A percentile compares a stretch with the other conserved stretches of the same genome.
These are phyloP conservation scores for Sminthurinus aureus DNA, from an alignment of 2,888 invertebrate genomes.

Conservation along the genomic window DNA sequence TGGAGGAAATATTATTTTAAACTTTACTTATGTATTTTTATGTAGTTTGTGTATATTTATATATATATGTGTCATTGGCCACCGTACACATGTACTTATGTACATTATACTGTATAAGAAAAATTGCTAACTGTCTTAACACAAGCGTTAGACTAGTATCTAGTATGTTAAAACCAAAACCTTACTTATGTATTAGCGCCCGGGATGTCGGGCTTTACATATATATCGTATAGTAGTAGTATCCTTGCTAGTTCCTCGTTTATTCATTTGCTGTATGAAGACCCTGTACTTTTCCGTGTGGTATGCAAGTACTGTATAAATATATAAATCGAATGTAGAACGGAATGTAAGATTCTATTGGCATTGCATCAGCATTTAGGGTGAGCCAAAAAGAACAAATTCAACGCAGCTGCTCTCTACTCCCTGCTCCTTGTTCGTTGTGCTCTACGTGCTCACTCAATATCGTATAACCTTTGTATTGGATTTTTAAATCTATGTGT, in stretches of 20 bases:
- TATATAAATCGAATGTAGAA: slow-evolving; percentile 11
- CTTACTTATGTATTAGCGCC: neutral
- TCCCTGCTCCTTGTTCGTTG: too few species aligned
- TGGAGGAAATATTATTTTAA: neutral
- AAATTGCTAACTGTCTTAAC: too few species aligned
- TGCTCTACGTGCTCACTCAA: too few species aligned
- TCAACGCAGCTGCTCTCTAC: too few species aligned
- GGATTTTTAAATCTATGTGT: too few species aligned
- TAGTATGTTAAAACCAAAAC: neutral
- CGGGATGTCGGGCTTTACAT: neutral
- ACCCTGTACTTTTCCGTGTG: slow-evolving; percentile 11
- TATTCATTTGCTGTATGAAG: neutral
- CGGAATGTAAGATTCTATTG: slow-evolving; percentile 26
- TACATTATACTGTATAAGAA: neutral
- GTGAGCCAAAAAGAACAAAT: too few species aligned
- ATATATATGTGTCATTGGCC: slow-evolving; percentile 26
- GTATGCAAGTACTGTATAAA: neutral
- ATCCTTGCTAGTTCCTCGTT: too few species aligned
- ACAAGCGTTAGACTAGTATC: neutral
- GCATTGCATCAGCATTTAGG: slow-evolving; percentile 40
- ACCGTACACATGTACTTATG: neutral
- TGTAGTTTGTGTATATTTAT: too few species aligned
- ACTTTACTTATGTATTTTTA: too few species aligned
- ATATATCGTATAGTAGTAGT: neutral
- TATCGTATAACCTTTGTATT: too few species aligned